Percentiles rank a stretch among this genome's conserved stretches.
These are phyloP conservation scores for Scaeva pyrastri DNA, from an alignment of 2,888 invertebrate species.

Conservation along the genomic window DNA sequence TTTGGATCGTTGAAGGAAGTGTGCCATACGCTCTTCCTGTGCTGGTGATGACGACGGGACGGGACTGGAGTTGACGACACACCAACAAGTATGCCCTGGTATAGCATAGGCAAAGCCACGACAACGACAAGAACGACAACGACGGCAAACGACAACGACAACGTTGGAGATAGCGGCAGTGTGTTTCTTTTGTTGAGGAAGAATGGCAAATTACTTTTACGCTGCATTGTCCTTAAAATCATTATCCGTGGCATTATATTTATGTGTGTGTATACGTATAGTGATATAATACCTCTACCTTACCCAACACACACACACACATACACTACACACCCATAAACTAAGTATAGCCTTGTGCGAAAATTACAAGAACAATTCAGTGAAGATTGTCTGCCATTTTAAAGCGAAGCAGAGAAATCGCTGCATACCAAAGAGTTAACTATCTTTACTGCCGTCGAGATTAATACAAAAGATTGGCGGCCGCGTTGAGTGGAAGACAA, in stretches of 20 bases:
- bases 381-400: constrained; percentile 58
- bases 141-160: not conserved
- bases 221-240: constrained; percentile 71
- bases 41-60: constrained; percentile 11
- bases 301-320: no score
- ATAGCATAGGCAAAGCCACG: not conserved
- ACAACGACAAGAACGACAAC: not conserved
- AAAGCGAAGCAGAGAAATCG: not conserved
- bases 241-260: constrained; percentile 65
- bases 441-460: constrained; percentile 56
- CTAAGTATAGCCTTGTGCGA: constrained; percentile 36
- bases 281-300: not conserved
- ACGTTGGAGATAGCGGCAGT: constrained; percentile 19
- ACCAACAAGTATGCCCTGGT: not conserved
- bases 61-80: constrained; percentile 1
- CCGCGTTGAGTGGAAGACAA: constrained; percentile 59
- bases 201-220: constrained; percentile 65
- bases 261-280: not conserved
- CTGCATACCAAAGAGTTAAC: constrained; percentile 51
- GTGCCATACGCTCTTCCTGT: constrained; percentile 60
- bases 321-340: not conserved
- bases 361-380: constrained; percentile 59
- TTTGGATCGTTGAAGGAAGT: constrained; percentile 59
- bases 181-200: constrained; percentile 58
- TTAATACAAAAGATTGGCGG: constrained; percentile 65